Evolutionary conservation across 2,113 vertebrate species (phyloP), one percentile per base, ranked within the genome.

Genomic region (Tupaia chinensis): DNA sequence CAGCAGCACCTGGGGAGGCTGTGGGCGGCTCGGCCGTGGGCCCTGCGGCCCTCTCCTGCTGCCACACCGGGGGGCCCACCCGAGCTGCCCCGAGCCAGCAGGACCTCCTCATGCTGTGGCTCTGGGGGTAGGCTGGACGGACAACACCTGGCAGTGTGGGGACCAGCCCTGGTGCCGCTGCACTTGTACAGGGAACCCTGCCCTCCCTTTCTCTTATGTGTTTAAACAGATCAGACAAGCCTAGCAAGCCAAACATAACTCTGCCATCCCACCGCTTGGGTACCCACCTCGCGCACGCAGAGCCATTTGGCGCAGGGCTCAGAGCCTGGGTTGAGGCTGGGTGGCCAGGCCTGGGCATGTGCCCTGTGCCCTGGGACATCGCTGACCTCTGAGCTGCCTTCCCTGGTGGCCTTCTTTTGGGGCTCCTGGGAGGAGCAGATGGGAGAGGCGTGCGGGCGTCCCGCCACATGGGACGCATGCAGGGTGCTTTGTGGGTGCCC

Each of bases 11-110:
- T 44, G 5, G 16, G 60, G 27, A 32, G 25, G 23, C 29, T 9
- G 1, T 4, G 2, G 60, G 29, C 0, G 3, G 63, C 14, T 27
- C 79, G 2, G 7, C n/a, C n/a, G 32, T 29, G n/a, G 79, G n/a
- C 11, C 63, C 9, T 4, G 34, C 81, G 11, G 23, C 1, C 25
- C 20, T 7, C 29, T 15, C 63, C 13, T 8, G n/a, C 69, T 15
- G 15, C 58, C 44, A 44, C 44, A 5, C 44, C 44, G 44, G 44
- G 44, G 44, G 44, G 44, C 44, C 44, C 44, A 44, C 44, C 44
- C 44, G 5, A 4, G 44, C 44, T 44, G 44, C 44, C 44, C 44
- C 44, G 44, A 44, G 44, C 44, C 44, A 5, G 44, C 44, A 44
- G 44, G 44, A 44, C 44, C 44, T 44, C 44, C 44, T 44, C 44